phyloP scores from a whole-genome alignment of 1,140 invertebrate genomes.

The Pseudomyrmex flavicornis region DNA sequence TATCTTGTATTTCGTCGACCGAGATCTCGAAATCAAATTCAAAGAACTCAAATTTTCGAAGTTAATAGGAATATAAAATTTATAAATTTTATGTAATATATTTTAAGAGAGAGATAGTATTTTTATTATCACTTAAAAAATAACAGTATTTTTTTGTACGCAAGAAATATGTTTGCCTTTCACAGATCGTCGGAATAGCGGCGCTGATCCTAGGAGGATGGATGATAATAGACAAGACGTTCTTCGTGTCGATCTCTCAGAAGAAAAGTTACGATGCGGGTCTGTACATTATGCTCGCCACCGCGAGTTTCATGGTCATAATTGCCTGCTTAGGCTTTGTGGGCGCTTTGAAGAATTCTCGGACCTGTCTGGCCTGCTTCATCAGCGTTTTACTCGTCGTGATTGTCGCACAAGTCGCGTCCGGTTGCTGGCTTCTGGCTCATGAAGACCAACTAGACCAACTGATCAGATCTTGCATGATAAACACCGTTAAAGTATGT shows the following conservation, averaged over 20 bases:
- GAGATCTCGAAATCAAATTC: slow-evolving; percentile 5
- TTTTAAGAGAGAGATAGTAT: too few relatives aligned
- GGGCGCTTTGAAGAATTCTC: slow-evolving; percentile 94
- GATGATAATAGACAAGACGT: slow-evolving; percentile 91
- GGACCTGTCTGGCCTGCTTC: slow-evolving; percentile 93
- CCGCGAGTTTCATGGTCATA: slow-evolving; percentile 92
- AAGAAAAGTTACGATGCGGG: slow-evolving; percentile 89
- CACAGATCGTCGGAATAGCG: slow-evolving; percentile 90
- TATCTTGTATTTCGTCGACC: slow-evolving; percentile 7
- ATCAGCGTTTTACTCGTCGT: slow-evolving; percentile 91
- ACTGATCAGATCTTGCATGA: slow-evolving; percentile 87
- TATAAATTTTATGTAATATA: too few relatives aligned
- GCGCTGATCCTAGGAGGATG: slow-evolving; percentile 90
- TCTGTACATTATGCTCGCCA: slow-evolving; percentile 91
- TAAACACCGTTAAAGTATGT: slow-evolving; percentile 87
- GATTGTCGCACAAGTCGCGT: slow-evolving; percentile 91
- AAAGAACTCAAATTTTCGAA: background rate
- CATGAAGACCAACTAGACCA: slow-evolving; percentile 89
- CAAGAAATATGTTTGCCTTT: slow-evolving; percentile 57
- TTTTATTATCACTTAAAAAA: too few relatives aligned
- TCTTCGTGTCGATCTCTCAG: slow-evolving; percentile 89
- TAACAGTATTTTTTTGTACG: too few relatives aligned
- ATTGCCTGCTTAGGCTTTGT: slow-evolving; percentile 96
- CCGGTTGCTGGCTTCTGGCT: slow-evolving; percentile 90
- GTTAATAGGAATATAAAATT: background rate